A percentile compares a stretch with the other conserved stretches of the same genome.
These are phyloP conservation scores for Melanostoma scalare DNA, from an alignment of 2,888 invertebrate species.

Conservation along the genomic window DNA sequence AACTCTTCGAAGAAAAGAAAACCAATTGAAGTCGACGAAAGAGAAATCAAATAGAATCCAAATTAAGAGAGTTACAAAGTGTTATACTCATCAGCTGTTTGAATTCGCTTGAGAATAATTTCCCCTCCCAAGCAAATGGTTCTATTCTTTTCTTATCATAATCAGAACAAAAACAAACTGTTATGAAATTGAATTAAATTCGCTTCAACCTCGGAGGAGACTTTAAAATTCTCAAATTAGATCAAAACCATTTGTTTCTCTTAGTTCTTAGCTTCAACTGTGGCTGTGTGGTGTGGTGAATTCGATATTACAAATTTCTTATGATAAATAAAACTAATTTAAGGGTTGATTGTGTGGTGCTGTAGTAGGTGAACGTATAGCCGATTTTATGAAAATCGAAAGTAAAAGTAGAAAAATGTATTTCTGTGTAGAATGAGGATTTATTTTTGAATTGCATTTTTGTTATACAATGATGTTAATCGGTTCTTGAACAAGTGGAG, in stretches of 20 bases:
- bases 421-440: neutral
- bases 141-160: slow-evolving; percentile 49
- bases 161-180: neutral
- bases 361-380: neutral
- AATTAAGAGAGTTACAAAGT: slow-evolving; percentile 32
- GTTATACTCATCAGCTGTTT: slow-evolving; percentile 62
- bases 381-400: slow-evolving; percentile 42
- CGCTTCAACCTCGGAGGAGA: slow-evolving; percentile 24
- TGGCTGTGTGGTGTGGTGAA: slow-evolving; percentile 4
- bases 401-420: slow-evolving; percentile 39
- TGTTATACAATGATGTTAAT: slow-evolving; percentile 16
- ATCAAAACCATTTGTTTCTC: neutral
- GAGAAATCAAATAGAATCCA: too few relatives aligned
- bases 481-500: slow-evolving; percentile 19
- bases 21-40: too few relatives aligned
- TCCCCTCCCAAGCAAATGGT: slow-evolving; percentile 5
- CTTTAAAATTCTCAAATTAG: neutral
- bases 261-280: slow-evolving; percentile 14
- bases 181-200: slow-evolving; percentile 38
- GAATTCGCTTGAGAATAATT: slow-evolving; percentile 50
- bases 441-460: slow-evolving; percentile 18
- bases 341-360: slow-evolving; percentile 18
- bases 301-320: too few relatives aligned
- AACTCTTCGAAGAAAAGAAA: too few relatives aligned
- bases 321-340: neutral